Percentiles rank a stretch among this genome's conserved stretches.
Evolutionary conservation across 2,797 vertebrate species (phyloP).

Genomic region (Fratercula arctica): DNA sequence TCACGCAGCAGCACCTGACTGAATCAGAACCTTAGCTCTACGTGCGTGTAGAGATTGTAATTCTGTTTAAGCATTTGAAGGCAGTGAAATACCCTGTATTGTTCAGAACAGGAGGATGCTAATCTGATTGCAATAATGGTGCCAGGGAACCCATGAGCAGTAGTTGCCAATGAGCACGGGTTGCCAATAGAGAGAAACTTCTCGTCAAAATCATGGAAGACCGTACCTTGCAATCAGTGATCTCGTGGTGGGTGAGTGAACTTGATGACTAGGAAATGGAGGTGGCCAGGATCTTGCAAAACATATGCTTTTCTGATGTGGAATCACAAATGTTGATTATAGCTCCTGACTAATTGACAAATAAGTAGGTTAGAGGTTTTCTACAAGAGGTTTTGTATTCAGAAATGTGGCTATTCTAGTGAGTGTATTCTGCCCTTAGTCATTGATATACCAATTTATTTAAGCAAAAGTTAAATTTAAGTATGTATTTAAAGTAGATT

Average conservation of each 20-base stretch:
- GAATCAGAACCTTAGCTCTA: neutral
- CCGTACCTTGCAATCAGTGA: neutral
- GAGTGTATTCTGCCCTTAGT: neutral
- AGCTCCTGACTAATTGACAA: neutral
- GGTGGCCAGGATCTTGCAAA: neutral
- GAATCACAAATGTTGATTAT: neutral
- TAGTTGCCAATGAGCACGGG: neutral
- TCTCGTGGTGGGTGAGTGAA: rapidly evolving
- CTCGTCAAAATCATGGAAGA: neutral
- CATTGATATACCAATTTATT: neutral
- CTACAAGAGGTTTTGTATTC: neutral
- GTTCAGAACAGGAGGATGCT: neutral
- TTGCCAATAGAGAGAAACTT: neutral
- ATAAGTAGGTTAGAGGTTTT: neutral
- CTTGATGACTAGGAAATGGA: neutral
- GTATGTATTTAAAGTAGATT: neutral
- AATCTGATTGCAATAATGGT: neutral
- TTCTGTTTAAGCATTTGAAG: neutral
- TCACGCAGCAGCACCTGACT: neutral
- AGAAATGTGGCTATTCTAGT: neutral
- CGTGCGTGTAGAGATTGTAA: rapidly evolving
- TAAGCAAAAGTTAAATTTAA: neutral
- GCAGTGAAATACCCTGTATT: neutral
- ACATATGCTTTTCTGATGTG: neutral
- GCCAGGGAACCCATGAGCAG: neutral